Evolutionary conservation across 2,797 vertebrate species (phyloP), one percentile per base, ranked within the genome.

Genomic region (Gymnocypris eckloni): DNA sequence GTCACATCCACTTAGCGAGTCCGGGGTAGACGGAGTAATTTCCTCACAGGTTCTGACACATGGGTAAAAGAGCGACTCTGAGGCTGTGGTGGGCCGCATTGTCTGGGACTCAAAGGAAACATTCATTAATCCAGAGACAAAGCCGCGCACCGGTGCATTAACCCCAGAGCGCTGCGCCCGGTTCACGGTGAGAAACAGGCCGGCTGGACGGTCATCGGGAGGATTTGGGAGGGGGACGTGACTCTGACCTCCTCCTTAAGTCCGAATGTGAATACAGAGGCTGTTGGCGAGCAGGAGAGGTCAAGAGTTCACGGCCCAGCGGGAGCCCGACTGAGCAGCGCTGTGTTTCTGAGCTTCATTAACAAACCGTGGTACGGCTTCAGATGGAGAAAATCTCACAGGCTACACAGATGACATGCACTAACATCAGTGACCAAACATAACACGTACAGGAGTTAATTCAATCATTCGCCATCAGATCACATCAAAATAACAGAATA

Each of bases 91-190:
- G 61, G 61, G 61, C 25, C 13, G 90, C 84, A 66, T 90, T 92
- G 92, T 92, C 90, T 82, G 22, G 89, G 85, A 91, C 90, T 92
- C 90, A 92, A 90, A 93, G 91, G 92, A 91, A 91, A 89, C 88
- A 92, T 92, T 94, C 90, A 93, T 94, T 94, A 94, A 93, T 93
- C 92, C 91, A 91, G 90, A 94, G 92, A 94, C 92, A 94, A 95
- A 92, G 87, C 88, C 76, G 90, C 86, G 59, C 90, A 90, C 93
- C 91, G 93, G 92, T 92, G 93, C 93, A 94, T 94, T 95, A 95
- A 94, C 93, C 93, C 90, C 92, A 92, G 91, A 93, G 91, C 91
- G 87, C 91, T 48, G 78, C 86, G 3, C 90, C 91, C 76, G 88
- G 90, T 90, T 86, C 25, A 56, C 54, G 82, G 89, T 95, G 94